phyloP scores from a whole-genome alignment of 2,797 vertebrate genomes.

The Tarsius wallacei region DNA sequence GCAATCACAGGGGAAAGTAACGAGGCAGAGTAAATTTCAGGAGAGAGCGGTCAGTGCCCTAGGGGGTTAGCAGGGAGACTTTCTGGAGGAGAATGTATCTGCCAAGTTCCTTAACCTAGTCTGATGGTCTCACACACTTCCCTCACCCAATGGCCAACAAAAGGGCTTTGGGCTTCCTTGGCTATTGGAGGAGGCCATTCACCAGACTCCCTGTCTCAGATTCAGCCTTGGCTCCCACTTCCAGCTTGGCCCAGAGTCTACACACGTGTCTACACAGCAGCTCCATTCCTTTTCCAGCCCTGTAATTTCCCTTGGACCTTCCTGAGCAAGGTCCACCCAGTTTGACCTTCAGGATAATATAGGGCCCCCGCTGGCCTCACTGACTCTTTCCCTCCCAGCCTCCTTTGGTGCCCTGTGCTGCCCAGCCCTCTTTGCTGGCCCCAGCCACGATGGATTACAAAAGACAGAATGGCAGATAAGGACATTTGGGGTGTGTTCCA shows the following conservation, averaged over 20 bases:
- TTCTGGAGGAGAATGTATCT: not conserved
- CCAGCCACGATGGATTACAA: not conserved
- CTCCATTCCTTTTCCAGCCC: not conserved
- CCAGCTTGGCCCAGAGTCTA: not conserved
- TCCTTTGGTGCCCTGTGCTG: not conserved
- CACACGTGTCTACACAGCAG: rapidly evolving
- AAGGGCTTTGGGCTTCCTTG: not conserved
- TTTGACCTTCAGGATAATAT: too few species aligned
- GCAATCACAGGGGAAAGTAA: not conserved
- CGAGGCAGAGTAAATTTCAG: not conserved
- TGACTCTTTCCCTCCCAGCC: not conserved
- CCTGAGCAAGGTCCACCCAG: not conserved
- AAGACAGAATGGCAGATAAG: not conserved
- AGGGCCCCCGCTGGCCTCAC: rapidly evolving
- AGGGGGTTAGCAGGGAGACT: not conserved
- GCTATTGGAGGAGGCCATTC: not conserved
- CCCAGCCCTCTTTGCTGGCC: not conserved
- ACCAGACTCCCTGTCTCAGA: not conserved
- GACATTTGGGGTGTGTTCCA: not conserved
- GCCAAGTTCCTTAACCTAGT: not conserved
- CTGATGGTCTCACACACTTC: not conserved
- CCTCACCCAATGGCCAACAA: not conserved
- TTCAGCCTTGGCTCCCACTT: not conserved
- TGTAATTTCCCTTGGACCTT: not conserved
- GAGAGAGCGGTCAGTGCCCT: not conserved